Percentiles rank a stretch among this genome's conserved stretches.
Conservation (phyloP, 2,113 vertebrate genomes). For the Rhea pennata region DNA sequence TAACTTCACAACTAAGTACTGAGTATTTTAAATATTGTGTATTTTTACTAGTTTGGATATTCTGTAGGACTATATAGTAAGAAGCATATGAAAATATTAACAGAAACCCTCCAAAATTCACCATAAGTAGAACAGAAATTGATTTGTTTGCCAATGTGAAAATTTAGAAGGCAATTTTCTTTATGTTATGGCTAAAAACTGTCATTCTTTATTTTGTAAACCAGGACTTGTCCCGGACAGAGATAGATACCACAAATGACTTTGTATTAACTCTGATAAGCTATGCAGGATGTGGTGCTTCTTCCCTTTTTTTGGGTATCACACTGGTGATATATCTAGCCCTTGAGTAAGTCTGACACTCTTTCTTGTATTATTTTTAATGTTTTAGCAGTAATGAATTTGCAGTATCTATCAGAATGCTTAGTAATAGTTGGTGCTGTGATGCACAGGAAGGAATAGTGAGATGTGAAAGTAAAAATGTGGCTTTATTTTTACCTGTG, state of each 20-base stretch:
- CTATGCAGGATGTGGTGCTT: constrained; percentile 84
- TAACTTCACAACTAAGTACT: not conserved
- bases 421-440: not conserved
- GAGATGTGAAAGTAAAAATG: not conserved
- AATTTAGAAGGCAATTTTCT: not conserved
- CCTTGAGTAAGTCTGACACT: constrained; percentile 83
- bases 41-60: not conserved
- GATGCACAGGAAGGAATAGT: not conserved
- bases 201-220: constrained; percentile 14
- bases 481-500: not conserved
- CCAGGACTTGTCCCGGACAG: constrained; percentile 81
- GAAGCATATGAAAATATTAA: not conserved
- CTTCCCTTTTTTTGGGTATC: constrained; percentile 86
- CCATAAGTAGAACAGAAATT: not conserved
- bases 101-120: not conserved
- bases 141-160: not conserved
- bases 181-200: not conserved
- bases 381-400: not conserved
- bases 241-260: constrained; percentile 62
- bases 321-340: constrained; percentile 82
- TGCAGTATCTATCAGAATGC: not conserved
- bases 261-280: constrained; percentile 81
- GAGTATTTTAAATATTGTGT: not conserved
- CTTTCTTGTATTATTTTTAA: not conserved
- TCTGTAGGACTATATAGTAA: not conserved